These are phyloP conservation scores for Semotilus atromaculatus DNA, from an alignment of 2,797 vertebrate species.

Conservation along the genomic window DNA sequence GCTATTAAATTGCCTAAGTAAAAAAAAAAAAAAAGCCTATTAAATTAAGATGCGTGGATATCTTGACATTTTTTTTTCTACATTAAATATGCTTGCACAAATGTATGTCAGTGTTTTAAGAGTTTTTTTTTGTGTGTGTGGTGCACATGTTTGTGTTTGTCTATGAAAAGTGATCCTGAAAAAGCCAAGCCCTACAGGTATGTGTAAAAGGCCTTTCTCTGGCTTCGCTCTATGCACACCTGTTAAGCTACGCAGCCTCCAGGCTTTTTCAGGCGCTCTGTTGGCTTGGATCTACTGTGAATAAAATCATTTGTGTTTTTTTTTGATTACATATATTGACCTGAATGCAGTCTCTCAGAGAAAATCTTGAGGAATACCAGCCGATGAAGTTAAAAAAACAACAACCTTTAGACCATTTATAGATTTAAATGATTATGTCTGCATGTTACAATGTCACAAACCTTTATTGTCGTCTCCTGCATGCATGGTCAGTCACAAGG, in stretches of 20 bases:
- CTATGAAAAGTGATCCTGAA: constrained; percentile 58
- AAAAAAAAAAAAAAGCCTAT: too few species aligned
- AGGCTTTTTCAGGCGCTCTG: constrained; percentile 47
- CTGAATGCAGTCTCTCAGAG: background rate
- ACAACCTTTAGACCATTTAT: too few species aligned
- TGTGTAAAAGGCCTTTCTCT: constrained; percentile 58
- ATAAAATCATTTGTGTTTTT: constrained; percentile 19
- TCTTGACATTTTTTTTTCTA: constrained; percentile 10
- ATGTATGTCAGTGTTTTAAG: constrained; percentile 36
- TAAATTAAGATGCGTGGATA: background rate
- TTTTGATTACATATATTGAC: constrained; percentile 2
- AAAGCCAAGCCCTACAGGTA: constrained; percentile 62
- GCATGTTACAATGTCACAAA: background rate
- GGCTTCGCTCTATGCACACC: constrained; percentile 69
- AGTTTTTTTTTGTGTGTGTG: constrained; percentile 53
- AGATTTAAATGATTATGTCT: background rate
- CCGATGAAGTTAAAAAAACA: background rate
- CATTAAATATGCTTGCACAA: constrained; percentile 28
- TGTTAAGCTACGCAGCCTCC: constrained; percentile 71
- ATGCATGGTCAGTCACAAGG: constrained; percentile 68
- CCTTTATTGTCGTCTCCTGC: constrained; percentile 39
- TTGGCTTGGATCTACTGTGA: constrained; percentile 40
- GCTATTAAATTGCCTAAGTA: background rate
- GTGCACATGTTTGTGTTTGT: constrained; percentile 42
- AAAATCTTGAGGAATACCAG: background rate